These are phyloP conservation scores for Cassiopea xamachana DNA, from an alignment of 30 jellyfish, hydroid and myxozoan species.

Conservation along the genomic window DNA sequence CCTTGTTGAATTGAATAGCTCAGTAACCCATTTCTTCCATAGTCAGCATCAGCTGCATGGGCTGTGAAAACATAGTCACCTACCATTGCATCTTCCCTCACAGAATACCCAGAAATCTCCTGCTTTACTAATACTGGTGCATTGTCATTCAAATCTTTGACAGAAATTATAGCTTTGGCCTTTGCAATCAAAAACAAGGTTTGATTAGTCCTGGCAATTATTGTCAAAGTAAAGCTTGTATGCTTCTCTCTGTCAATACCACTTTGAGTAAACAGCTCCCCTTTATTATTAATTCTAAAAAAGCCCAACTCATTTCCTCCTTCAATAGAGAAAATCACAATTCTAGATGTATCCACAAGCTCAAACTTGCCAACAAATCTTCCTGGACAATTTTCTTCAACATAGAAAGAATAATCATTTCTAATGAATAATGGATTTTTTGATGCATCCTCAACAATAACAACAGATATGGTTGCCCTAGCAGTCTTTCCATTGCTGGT, in stretches of 20 bases:
- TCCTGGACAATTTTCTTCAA: slow-evolving; percentile 59
- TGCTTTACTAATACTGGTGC: slow-evolving; percentile 38
- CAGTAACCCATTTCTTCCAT: slow-evolving; percentile 65
- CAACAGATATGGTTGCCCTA: slow-evolving; percentile 3
- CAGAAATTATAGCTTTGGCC: slow-evolving; percentile 22
- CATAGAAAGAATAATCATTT: slow-evolving; percentile 44
- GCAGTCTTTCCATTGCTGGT: slow-evolving; percentile 43
- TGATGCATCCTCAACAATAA: not conserved
- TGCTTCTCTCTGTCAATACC: slow-evolving; percentile 65
- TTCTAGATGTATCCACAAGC: not conserved
- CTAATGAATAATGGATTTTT: slow-evolving; percentile 41
- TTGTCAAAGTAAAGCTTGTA: not conserved
- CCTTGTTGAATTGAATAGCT: slow-evolving; percentile 24
- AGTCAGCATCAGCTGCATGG: slow-evolving; percentile 63
- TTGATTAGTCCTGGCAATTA: slow-evolving; percentile 59
- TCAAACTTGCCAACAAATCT: slow-evolving; percentile 47
- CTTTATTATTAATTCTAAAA: slow-evolving; percentile 47
- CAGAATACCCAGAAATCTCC: not conserved
- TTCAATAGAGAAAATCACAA: slow-evolving; percentile 11
- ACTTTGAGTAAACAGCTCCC: slow-evolving; percentile 47
- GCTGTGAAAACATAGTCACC: slow-evolving; percentile 31
- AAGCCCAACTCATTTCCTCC: slow-evolving; percentile 47
- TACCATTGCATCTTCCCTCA: slow-evolving; percentile 48
- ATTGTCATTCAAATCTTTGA: slow-evolving; percentile 80
- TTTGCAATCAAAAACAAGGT: slow-evolving; percentile 34